A percentile compares a stretch with the other conserved stretches of the same genome.
phyloP scores from a whole-genome alignment of 2,797 vertebrate genomes.

The Chelonia mydas region DNA sequence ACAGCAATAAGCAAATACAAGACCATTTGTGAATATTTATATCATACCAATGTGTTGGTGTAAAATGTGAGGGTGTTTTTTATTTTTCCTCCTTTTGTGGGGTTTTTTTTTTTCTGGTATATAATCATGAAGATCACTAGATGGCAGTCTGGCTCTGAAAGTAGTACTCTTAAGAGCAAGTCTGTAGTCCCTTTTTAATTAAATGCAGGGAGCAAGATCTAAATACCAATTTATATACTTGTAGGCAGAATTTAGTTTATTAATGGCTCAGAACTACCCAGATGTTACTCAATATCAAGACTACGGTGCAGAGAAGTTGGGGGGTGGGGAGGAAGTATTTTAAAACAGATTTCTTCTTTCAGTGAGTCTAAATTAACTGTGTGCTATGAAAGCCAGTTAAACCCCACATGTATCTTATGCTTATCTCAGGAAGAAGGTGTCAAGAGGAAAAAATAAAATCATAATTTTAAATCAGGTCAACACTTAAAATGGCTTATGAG shows the following conservation, averaged over 20 bases:
- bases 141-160: conserved; percentile 73
- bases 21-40: too few relatives aligned
- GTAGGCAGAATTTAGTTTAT: not conserved
- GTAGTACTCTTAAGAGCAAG: not conserved
- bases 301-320: not conserved
- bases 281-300: not conserved
- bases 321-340: not conserved
- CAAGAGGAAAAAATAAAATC: not conserved
- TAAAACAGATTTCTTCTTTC: not conserved
- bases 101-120: not conserved
- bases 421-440: not conserved
- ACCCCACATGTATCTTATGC: not conserved
- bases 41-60: not conserved
- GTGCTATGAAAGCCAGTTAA: not conserved
- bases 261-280: not conserved
- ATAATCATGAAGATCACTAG: conserved; percentile 58
- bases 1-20: not conserved
- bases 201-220: not conserved
- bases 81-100: accelerated
- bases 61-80: not conserved
- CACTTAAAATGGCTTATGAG: not conserved
- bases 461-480: not conserved
- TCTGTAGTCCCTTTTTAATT: not conserved
- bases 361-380: not conserved
- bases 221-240: not conserved